phyloP scores from a whole-genome alignment of 35 echinoderm and acorn worm species.

The Apostichopus japonicus region DNA sequence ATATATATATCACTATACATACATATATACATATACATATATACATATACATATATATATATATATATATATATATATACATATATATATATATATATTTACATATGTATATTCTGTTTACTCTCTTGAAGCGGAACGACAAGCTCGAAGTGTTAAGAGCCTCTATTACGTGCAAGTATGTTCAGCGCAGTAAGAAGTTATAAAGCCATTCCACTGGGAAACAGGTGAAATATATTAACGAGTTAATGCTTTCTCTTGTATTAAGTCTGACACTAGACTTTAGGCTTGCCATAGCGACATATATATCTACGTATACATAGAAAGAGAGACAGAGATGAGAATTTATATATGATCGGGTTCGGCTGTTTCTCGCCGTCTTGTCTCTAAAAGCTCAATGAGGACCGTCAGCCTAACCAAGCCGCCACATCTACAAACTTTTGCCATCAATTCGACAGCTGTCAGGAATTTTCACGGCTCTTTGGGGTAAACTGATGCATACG shows the following conservation, averaged over 20 bases:
- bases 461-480: slow-evolving; percentile 54
- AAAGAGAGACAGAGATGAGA: too few species aligned
- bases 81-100: too few species aligned
- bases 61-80: too few species aligned
- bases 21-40: too few species aligned
- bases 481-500: slow-evolving; percentile 24
- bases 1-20: too few species aligned
- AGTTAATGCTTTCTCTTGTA: background rate
- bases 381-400: background rate
- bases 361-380: background rate
- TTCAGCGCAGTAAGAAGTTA: background rate
- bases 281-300: too few species aligned
- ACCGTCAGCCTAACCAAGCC: background rate
- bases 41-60: too few species aligned
- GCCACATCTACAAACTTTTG: background rate
- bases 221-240: slow-evolving; percentile 34
- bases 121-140: too few species aligned
- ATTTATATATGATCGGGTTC: background rate
- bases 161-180: slow-evolving; percentile 13
- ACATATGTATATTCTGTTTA: too few species aligned
- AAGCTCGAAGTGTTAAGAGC: background rate
- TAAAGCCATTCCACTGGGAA: background rate
- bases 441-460: slow-evolving; percentile 48
- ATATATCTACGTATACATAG: too few species aligned
- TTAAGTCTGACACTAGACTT: too few species aligned